Percentiles rank a stretch among this genome's conserved stretches.
Evolutionary conservation across 2,888 invertebrate species (phyloP).

Genomic region (Pachydiplax longipennis): DNA sequence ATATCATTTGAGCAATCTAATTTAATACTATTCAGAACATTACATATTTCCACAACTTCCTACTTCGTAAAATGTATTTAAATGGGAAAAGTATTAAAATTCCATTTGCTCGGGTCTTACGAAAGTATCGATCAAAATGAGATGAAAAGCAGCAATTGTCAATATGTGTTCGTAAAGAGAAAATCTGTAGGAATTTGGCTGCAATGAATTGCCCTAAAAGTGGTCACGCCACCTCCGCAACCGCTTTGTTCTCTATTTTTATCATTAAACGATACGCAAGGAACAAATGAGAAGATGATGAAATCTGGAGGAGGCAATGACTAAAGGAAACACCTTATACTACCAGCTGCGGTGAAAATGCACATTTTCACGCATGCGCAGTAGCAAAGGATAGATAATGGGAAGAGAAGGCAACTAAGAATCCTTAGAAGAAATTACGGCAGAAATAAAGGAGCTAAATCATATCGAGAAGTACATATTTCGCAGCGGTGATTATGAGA

Average conservation of each 20-base stretch:
- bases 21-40: too few relatives aligned
- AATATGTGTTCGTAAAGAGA: too few relatives aligned
- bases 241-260: background rate
- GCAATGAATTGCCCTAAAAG: background rate
- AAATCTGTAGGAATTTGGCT: too few relatives aligned
- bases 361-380: background rate
- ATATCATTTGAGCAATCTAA: too few relatives aligned
- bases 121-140: too few relatives aligned
- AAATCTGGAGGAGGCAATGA: background rate
- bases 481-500: background rate
- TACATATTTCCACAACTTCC: too few relatives aligned
- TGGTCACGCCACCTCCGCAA: background rate
- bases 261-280: background rate
- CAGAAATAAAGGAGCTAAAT: background rate
- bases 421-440: background rate
- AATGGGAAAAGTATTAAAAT: too few relatives aligned
- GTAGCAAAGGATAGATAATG: background rate
- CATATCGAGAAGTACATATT: background rate
- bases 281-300: background rate
- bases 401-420: background rate
- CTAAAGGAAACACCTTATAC: background rate
- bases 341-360: background rate
- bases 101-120: too few relatives aligned
- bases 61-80: too few relatives aligned
- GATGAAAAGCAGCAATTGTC: too few relatives aligned